Evolutionary conservation across 2,888 invertebrate species (phyloP), one percentile per base, ranked within the genome.

Genomic region (Andrena flavipes): DNA sequence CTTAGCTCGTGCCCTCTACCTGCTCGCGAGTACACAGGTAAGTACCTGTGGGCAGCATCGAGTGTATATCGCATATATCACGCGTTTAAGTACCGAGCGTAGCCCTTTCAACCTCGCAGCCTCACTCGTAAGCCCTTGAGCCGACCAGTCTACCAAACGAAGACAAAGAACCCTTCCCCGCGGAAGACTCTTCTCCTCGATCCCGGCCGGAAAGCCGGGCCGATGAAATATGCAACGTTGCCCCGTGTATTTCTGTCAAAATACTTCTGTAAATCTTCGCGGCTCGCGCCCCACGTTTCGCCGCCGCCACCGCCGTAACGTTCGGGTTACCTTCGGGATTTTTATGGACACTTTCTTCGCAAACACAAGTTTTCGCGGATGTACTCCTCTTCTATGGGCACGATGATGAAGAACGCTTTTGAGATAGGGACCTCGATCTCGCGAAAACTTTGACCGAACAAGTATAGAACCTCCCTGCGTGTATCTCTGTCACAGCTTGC

Each of bases 31-130:
- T 87, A 84, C 82, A 76, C 84, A 73, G 82, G 81, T 87, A 84
- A 86, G 83, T 88, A 88, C 81, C 88, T 83, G 81, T 82, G 85
- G 79, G 81, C 81, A 83, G 82, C 80, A 79, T 81, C 80, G 79
- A 79, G 82, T 70, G 74, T 85, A 87, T 85, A 88, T 88, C 88
- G 87, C 87, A 82, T 88, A 88, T 87, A 88, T 88, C 88, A 88
- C 85, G 54, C 80, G 76, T 88, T 88, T 88, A 88, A 88, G 88
- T 88, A 87, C 76, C 83, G 49, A 62, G 77, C 80, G 23, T 62
- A 62, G 83, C 81, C 81, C 81, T 85, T 76, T 86, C 77, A 79
- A 80, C 85, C 76, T 79, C 75, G 70, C 71, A 60, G 72, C 67
- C 73, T 79, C 74, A 30, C 73, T 69, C 54, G 65, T 54, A 54